Evolutionary conservation across 2,797 vertebrate genomes (phyloP).

Genomic region (Chrosomus eos): DNA sequence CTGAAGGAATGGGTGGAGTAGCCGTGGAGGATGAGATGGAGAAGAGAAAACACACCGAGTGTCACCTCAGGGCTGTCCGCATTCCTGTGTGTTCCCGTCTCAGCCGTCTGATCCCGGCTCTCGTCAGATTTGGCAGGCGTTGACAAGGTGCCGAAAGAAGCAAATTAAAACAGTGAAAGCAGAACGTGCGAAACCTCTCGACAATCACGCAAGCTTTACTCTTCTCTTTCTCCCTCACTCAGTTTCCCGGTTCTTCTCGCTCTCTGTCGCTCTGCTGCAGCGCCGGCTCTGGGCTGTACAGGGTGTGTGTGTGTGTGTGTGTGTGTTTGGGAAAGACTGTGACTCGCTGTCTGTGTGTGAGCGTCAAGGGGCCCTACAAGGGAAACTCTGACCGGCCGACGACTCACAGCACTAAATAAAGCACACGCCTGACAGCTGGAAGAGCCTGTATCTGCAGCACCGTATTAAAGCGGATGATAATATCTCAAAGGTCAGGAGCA

Average conservation of each 20-base stretch:
- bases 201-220: background rate
- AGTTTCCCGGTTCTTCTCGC: conserved; percentile 11
- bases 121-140: conserved; percentile 8
- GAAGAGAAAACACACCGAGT: conserved; percentile 61
- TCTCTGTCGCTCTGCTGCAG: conserved; percentile 68
- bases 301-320: conserved; percentile 42
- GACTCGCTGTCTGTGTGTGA: conserved; percentile 54
- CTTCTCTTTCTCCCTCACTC: conserved; percentile 7
- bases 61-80: conserved; percentile 68
- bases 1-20: conserved; percentile 49
- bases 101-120: background rate
- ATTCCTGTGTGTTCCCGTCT: conserved; percentile 24
- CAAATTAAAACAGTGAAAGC: background rate
- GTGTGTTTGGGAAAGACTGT: conserved; percentile 51
- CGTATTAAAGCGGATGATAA: conserved; percentile 32
- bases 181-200: conserved; percentile 42
- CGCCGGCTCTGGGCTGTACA: conserved; percentile 54
- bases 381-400: conserved; percentile 57
- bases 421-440: conserved; percentile 42
- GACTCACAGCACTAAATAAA: conserved; percentile 38
- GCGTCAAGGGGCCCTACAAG: conserved; percentile 59
- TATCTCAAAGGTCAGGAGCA: conserved; percentile 23
- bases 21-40: conserved; percentile 33
- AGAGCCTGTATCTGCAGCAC: conserved; percentile 32
- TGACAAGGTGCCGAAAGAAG: conserved; percentile 7